Evolutionary conservation across 2,113 vertebrate genomes (phyloP), one percentile per base, ranked within the genome.

Genomic region (Mesembrinibis cayennensis): DNA sequence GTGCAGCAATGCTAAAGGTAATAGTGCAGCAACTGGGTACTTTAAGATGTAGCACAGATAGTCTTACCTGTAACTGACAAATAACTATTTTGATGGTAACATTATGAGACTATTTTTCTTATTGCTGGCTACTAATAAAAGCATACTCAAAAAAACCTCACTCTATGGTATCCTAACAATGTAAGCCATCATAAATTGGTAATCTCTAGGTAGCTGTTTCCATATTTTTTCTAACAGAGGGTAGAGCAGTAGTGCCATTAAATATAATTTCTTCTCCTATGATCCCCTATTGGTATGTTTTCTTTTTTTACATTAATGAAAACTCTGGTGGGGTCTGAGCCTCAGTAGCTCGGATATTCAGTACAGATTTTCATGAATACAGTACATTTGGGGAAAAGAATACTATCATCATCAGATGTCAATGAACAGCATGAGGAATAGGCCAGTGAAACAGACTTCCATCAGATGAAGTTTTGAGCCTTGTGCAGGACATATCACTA

Each of bases 171-270:
- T 71, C 70, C 82, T 62, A 82, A 38, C 23, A 81, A 83, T 58
- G n/a, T 83, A 69, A 83, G 19, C 40, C 67, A 92, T 44, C 85
- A 86, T 90, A 93, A 89, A 96, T 16, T 74, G 69, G 65, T 81
- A 85, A 95, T 70, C 92, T 95, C 89, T 38, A 90, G 82, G 61
- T 82, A 90, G 62, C 77, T 45, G 71, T 91, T 95, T 89, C 84
- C 26, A 62, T 84, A 94, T 74, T 86, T 92, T 94, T 79, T 49
- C 80, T 58, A 94, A 90, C 76, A 95, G 87, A 95, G 92, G 85
- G 80, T 59, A 87, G 36, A 88, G 63, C 82, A 74, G 32, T 73
- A 29, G 42, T 77, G 83, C 93, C 73, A 96, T 82, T 94, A 90
- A 94, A 94, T 84, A 89, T 91, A 86, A 97, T 89, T 84, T 50